Evolutionary conservation across 2,113 vertebrate species (phyloP).

Genomic region (Peromyscus polionotus): DNA sequence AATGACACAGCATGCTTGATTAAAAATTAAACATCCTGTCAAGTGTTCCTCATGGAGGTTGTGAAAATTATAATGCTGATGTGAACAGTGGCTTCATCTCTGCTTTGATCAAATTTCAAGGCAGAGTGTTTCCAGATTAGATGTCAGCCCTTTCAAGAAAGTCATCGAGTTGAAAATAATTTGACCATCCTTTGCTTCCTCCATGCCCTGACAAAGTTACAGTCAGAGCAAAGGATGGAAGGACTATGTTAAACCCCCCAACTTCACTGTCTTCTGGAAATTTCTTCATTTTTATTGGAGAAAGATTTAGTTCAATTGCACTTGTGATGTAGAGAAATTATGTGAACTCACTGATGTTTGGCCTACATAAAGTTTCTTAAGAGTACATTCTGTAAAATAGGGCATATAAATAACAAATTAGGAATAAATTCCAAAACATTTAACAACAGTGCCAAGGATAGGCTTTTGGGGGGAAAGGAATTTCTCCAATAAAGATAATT

Average conservation of each 20-base stretch:
- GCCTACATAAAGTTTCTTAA: not conserved
- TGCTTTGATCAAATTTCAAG: constrained; percentile 62
- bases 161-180: constrained; percentile 26
- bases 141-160: constrained; percentile 59
- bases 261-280: not conserved
- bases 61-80: constrained; percentile 27
- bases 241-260: not conserved
- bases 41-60: constrained; percentile 11
- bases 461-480: not conserved
- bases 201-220: not conserved
- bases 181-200: not conserved
- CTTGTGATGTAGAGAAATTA: not conserved
- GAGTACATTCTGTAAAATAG: not conserved
- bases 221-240: not conserved
- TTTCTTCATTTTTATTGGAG: not conserved
- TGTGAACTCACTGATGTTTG: not conserved
- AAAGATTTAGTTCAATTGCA: not conserved
- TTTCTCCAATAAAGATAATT: not conserved
- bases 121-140: constrained; percentile 44
- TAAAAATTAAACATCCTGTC: constrained; percentile 65
- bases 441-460: not conserved
- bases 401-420: not conserved
- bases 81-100: constrained; percentile 38
- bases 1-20: constrained; percentile 42
- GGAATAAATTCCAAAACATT: not conserved